A percentile compares a stretch with the other conserved stretches of the same genome.
Conservation (phyloP, 1,140 invertebrate genomes). For the Drosophila lacteicornis region DNA sequence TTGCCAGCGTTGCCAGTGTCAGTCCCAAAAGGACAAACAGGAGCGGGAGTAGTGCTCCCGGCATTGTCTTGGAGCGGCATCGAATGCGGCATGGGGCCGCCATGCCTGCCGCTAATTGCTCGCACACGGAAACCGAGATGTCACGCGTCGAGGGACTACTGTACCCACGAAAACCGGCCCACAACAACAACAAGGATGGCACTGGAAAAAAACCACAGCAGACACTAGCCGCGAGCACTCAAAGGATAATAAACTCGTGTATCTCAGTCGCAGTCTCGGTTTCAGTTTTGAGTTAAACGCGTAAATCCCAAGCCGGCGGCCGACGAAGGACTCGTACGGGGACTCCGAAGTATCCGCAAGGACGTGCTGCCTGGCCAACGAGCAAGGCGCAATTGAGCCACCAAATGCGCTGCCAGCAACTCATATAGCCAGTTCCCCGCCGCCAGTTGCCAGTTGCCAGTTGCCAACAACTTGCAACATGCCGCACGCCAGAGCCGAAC, state of each 20-base stretch:
- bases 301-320: slow-evolving; percentile 52
- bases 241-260: slow-evolving; percentile 19
- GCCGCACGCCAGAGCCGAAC: slow-evolving; percentile 34
- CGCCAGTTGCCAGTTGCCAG: slow-evolving; percentile 4
- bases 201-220: slow-evolving; percentile 31
- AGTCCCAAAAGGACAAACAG: slow-evolving; percentile 23
- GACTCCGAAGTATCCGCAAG: not conserved
- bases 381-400: slow-evolving; percentile 69
- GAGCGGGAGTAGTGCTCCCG: not conserved
- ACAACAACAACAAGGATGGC: not conserved
- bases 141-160: slow-evolving; percentile 22
- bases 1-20: slow-evolving; percentile 6
- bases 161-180: slow-evolving; percentile 2
- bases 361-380: slow-evolving; percentile 66
- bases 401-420: slow-evolving; percentile 27
- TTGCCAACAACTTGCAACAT: slow-evolving; percentile 32
- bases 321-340: not conserved
- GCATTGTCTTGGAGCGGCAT: slow-evolving; percentile 36
- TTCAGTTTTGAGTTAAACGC: slow-evolving; percentile 12
- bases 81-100: slow-evolving; percentile 26
- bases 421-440: slow-evolving; percentile 40
- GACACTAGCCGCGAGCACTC: slow-evolving; percentile 4
- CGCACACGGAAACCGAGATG: slow-evolving; percentile 50
- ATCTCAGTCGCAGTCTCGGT: not conserved
- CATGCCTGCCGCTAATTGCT: slow-evolving; percentile 36